Evolutionary conservation across 2,797 vertebrate genomes (phyloP), one percentile per base, ranked within the genome.

Genomic region (Carduelis carduelis): DNA sequence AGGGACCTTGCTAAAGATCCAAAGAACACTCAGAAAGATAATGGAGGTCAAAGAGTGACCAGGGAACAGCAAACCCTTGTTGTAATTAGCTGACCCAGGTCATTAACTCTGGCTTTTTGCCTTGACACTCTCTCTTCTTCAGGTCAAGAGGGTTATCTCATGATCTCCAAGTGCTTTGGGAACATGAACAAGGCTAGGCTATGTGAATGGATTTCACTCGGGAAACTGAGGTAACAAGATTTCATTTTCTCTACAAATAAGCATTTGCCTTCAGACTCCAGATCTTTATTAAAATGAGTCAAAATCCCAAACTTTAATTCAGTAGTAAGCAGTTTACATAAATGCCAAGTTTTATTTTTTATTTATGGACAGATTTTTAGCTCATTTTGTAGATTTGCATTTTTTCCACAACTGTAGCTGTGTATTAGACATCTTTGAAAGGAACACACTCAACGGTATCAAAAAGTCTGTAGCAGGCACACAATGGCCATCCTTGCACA

Each of bases 121-220:
- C 28, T 44, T 53, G 13, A 84, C 64, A 71, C 71, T 84, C 68
- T 87, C 88, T 49, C 90, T 87, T 95, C 78, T 84, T 84, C 81
- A 92, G 92, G 90, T 96, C 90, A 92, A 79, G 35, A 90, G 69
- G 91, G 92, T 96, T 96, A 97, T 94, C 90, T 93, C 57, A 28
- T 22, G 24, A 95, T 93, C 92, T 90, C n/a, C 43, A 83, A 81
- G 80, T 5, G 49, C 71, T 83, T 83, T 35, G 27, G 59, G 21
- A 91, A 44, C 60, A 52, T 1, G 6, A 70, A 27, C 49, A 52
- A 39, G 85, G 43, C 75, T 65, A n/a, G 12, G 35, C 23, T 34
- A 20, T 1, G 0, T 16, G 32, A 93, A 49, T 50, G 17, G 26
- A 72, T 85, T 83, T 91, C 83, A 56, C 70, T 11, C 21, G 76